Evolutionary conservation across 2,113 vertebrate species (phyloP).

Genomic region (Saguinus midas): DNA sequence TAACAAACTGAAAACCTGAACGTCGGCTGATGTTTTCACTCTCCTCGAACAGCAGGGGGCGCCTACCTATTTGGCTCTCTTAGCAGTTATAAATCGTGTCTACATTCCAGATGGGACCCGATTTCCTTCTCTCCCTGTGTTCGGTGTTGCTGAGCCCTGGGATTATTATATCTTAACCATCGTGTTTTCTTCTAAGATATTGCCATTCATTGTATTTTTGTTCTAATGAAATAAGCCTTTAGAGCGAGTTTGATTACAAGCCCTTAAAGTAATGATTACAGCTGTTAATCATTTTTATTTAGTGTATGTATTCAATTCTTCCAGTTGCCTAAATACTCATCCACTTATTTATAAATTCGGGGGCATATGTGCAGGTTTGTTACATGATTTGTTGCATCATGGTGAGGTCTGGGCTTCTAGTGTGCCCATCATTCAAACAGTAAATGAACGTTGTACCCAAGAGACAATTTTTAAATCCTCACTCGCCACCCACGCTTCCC

Average conservation of each 20-base stretch:
- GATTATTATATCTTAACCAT: neutral
- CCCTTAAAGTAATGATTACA: too few relatives aligned
- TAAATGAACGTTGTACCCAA: too few relatives aligned
- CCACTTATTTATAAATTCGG: too few relatives aligned
- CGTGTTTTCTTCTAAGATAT: neutral
- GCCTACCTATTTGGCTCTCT: neutral
- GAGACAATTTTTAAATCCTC: too few relatives aligned
- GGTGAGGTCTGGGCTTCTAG: too few relatives aligned
- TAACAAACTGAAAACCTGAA: neutral
- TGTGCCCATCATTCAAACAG: too few relatives aligned
- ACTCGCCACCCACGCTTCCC: too few relatives aligned
- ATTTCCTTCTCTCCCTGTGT: fast-evolving
- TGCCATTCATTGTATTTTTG: neutral
- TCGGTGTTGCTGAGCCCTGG: neutral
- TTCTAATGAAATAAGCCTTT: neutral
- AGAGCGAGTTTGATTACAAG: too few relatives aligned
- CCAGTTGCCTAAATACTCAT: neutral
- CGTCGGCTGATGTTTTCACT: neutral
- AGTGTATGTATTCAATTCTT: neutral
- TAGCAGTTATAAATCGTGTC: neutral
- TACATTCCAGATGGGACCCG: neutral
- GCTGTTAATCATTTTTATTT: neutral
- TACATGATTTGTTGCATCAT: too few relatives aligned
- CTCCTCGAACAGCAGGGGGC: neutral
- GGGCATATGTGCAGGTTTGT: too few relatives aligned